Percentiles rank a stretch among this genome's conserved stretches.
Conservation (phyloP, 2,113 vertebrate genomes). For the Xiphias gladius region DNA sequence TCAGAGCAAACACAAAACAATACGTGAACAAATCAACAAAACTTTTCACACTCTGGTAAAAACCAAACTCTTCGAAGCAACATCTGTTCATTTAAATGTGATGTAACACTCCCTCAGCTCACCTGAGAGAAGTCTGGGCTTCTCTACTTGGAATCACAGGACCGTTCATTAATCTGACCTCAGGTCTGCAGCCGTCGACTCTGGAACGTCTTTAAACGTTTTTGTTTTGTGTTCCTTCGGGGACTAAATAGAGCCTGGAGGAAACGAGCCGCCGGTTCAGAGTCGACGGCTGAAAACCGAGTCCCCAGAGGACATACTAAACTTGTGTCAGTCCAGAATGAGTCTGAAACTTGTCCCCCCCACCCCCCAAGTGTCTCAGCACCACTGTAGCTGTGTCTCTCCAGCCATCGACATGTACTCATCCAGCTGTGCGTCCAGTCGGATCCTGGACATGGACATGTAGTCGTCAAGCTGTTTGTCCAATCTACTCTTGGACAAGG, state of each 20-base stretch:
- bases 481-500: conserved; percentile 89
- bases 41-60: background rate
- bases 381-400: background rate
- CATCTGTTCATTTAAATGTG: background rate
- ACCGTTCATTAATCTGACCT: no score
- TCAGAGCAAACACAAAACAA: background rate
- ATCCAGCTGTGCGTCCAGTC: conserved; percentile 92
- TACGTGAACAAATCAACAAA: background rate
- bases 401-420: conserved; percentile 90
- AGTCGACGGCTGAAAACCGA: no score
- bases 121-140: background rate
- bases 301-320: no score
- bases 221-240: no score
- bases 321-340: no score
- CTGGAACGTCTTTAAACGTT: no score
- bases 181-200: no score
- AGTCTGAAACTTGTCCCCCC: background rate
- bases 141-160: background rate
- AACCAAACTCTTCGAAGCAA: no score
- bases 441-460: conserved; percentile 91
- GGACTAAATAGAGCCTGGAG: no score
- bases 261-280: no score
- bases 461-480: conserved; percentile 93
- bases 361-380: background rate
- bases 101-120: background rate